phyloP scores from a whole-genome alignment of 2,113 vertebrate species.

The Geococcyx californianus region DNA sequence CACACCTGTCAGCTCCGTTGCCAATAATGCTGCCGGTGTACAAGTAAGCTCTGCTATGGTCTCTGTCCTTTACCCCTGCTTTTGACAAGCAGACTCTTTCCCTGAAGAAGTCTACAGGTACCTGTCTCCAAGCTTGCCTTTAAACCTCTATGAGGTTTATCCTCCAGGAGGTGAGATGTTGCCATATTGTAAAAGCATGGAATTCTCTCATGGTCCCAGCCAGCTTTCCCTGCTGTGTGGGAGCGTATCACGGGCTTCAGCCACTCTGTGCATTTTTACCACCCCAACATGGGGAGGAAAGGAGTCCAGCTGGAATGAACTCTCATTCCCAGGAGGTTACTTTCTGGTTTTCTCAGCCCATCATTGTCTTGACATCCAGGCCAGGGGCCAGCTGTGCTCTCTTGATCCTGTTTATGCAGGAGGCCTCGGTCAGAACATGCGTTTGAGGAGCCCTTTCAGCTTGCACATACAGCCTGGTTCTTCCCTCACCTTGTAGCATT shows the following conservation, averaged over 20 bases:
- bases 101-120: neutral
- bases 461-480: neutral
- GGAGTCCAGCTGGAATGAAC: neutral
- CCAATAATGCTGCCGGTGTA: slow-evolving; percentile 98
- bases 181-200: neutral
- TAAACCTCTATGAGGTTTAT: neutral
- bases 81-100: neutral
- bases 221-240: neutral
- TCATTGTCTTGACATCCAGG: no score
- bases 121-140: neutral
- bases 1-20: slow-evolving; percentile 89
- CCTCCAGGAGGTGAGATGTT: neutral
- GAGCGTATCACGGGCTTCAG: neutral
- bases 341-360: neutral
- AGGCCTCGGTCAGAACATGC: neutral
- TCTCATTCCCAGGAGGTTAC: neutral
- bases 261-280: fast-evolving
- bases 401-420: neutral
- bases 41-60: slow-evolving; percentile 80
- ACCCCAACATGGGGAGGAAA: fast-evolving
- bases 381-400: fast-evolving
- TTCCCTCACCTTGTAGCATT: neutral
- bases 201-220: fast-evolving
- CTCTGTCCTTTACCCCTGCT: neutral
- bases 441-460: neutral